Evolutionary conservation across 2,113 vertebrate species (phyloP).

Genomic region (Corythoichthys intestinalis): DNA sequence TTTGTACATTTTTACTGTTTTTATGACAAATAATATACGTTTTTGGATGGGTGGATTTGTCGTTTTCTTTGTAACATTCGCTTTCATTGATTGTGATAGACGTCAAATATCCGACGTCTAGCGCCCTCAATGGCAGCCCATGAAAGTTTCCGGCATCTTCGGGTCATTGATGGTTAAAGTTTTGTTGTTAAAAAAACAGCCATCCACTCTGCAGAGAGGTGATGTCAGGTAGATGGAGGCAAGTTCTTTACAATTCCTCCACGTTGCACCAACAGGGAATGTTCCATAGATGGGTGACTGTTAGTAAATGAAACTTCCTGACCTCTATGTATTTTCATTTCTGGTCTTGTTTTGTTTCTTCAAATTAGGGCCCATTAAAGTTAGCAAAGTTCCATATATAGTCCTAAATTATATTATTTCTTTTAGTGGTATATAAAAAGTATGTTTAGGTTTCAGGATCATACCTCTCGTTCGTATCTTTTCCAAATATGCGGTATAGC

Average conservation of each 20-base stretch:
- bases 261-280: constrained; percentile 15
- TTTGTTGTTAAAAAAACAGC: not conserved
- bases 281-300: constrained; percentile 12
- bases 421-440: constrained; percentile 42
- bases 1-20: constrained; percentile 40
- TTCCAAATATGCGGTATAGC: constrained; percentile 54
- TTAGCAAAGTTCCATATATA: constrained; percentile 55
- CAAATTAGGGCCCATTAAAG: constrained; percentile 71
- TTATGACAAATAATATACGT: not conserved
- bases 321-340: constrained; percentile 49
- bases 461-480: constrained; percentile 65
- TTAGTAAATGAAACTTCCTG: constrained; percentile 47
- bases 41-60: not conserved
- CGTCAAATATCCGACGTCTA: too few relatives aligned
- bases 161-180: constrained; percentile 42
- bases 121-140: too few relatives aligned
- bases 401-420: constrained; percentile 51
- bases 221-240: constrained; percentile 38
- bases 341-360: constrained; percentile 46
- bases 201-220: constrained; percentile 13
- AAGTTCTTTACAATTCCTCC: constrained; percentile 32
- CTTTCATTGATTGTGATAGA: too few relatives aligned
- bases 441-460: constrained; percentile 56
- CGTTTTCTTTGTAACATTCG: constrained; percentile 5
- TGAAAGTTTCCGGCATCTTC: constrained; percentile 48